Conservation (phyloP, 2,888 invertebrate species). For the Hirtodrosophila alboralis region DNA sequence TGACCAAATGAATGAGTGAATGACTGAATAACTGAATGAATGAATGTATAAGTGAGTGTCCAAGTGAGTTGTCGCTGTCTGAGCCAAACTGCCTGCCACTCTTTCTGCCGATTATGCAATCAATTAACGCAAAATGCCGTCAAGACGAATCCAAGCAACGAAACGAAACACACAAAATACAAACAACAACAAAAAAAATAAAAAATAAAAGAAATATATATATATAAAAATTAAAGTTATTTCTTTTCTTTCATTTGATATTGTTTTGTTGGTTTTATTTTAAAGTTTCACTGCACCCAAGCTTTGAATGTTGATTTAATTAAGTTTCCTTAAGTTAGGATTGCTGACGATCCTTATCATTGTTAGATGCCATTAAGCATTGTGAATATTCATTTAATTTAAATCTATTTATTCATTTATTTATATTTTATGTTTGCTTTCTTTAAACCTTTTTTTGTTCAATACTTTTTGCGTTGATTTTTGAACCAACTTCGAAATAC, state of each 20-base stretch:
- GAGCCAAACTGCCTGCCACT: slow-evolving; percentile 26
- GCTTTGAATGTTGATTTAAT: slow-evolving; percentile 4
- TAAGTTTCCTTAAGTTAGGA: slow-evolving; percentile 3
- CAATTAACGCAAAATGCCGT: slow-evolving; percentile 72
- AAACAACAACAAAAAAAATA: slow-evolving; percentile 21
- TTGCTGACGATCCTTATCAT: no score
- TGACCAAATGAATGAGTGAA: slow-evolving; percentile 14
- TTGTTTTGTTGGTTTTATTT: slow-evolving; percentile 27
- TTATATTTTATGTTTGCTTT: no score
- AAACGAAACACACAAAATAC: slow-evolving; percentile 16
- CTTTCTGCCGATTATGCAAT: slow-evolving; percentile 67
- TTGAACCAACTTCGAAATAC: neutral
- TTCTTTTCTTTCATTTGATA: slow-evolving; percentile 17
- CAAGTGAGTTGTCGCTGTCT: slow-evolving; percentile 35
- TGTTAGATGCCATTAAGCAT: no score
- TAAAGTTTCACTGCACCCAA: slow-evolving; percentile 51
- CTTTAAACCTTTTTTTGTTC: slow-evolving; percentile 25
- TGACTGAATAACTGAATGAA: slow-evolving; percentile 11
- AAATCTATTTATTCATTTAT: no score
- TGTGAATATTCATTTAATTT: neutral
- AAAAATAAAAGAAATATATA: slow-evolving; percentile 16
- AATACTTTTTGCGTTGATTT: neutral
- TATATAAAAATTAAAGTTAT: slow-evolving; percentile 16
- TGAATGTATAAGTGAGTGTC: slow-evolving; percentile 35
- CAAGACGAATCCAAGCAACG: slow-evolving; percentile 34